Conservation (phyloP, 2,797 vertebrate genomes). For the Hippopotamyrus pictus region DNA sequence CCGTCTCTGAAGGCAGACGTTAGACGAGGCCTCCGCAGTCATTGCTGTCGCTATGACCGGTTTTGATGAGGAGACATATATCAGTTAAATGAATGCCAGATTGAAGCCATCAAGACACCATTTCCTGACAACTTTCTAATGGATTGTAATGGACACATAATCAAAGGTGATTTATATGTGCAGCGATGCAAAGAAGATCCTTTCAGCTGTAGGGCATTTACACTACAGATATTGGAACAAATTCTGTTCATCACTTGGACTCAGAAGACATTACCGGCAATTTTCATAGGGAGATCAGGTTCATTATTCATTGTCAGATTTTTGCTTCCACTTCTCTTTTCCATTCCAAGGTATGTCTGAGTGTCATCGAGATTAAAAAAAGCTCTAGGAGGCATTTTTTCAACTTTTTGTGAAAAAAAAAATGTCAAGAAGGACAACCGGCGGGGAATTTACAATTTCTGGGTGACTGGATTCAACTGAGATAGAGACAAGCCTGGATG, state of each 20-base stretch:
- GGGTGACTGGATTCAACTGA: neutral
- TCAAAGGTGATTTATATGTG: neutral
- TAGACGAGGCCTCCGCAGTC: neutral
- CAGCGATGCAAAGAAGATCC: neutral
- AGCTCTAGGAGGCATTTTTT: neutral
- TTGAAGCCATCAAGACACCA: conserved; percentile 8
- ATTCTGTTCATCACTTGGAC: conserved; percentile 11
- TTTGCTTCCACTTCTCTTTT: neutral
- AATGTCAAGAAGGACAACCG: neutral
- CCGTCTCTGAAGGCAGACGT: neutral
- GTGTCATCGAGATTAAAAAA: neutral
- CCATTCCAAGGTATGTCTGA: neutral
- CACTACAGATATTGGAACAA: conserved; percentile 3
- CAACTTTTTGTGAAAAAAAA: neutral
- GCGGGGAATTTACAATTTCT: neutral
- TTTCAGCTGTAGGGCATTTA: neutral
- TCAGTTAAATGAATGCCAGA: conserved; percentile 1
- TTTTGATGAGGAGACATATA: neutral
- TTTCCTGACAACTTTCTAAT: conserved; percentile 13
- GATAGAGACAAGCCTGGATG: neutral
- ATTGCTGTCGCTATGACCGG: neutral
- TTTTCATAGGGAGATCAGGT: conserved; percentile 15
- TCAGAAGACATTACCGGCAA: conserved; percentile 10
- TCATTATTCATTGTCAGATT: conserved; percentile 19
- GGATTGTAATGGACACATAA: conserved; percentile 3